Evolutionary conservation across 2,113 vertebrate genomes (phyloP).

Genomic region (Vicugna pacos): DNA sequence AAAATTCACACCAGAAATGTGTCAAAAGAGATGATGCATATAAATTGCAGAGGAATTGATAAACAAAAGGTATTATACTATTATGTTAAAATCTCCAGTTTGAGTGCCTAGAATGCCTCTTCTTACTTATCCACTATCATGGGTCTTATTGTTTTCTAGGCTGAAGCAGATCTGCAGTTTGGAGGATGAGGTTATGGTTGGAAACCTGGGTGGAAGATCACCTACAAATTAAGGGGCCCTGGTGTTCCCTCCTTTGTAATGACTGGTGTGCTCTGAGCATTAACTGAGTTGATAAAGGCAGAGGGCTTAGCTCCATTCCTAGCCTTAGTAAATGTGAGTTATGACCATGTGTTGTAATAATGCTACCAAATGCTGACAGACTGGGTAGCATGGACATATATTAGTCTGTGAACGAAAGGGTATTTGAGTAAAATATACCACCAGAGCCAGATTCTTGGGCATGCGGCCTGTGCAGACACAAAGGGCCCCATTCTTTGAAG

Average conservation of each 20-base stretch:
- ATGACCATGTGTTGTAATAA: not conserved
- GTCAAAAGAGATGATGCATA: not conserved
- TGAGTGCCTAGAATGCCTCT: not conserved
- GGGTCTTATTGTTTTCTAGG: not conserved
- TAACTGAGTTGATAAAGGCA: not conserved
- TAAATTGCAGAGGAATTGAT: not conserved
- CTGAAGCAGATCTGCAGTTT: not conserved
- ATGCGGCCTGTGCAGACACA: not conserved
- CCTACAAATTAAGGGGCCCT: not conserved
- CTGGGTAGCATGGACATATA: not conserved
- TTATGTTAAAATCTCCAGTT: slow-evolving; percentile 15
- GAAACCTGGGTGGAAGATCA: not conserved
- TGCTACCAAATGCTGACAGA: not conserved
- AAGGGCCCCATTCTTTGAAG: not conserved
- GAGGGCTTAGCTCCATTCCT: not conserved
- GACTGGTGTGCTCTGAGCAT: not conserved
- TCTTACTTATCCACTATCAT: not conserved
- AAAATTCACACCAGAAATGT: not conserved
- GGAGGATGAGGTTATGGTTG: not conserved
- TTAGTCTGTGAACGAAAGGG: not conserved
- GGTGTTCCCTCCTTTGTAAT: not conserved
- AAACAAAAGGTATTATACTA: not conserved
- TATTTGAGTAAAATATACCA: not conserved
- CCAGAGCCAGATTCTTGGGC: not conserved
- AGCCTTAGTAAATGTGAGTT: not conserved